Evolutionary conservation across 2,113 vertebrate species (phyloP).

Genomic region (Argyrosomus japonicus): DNA sequence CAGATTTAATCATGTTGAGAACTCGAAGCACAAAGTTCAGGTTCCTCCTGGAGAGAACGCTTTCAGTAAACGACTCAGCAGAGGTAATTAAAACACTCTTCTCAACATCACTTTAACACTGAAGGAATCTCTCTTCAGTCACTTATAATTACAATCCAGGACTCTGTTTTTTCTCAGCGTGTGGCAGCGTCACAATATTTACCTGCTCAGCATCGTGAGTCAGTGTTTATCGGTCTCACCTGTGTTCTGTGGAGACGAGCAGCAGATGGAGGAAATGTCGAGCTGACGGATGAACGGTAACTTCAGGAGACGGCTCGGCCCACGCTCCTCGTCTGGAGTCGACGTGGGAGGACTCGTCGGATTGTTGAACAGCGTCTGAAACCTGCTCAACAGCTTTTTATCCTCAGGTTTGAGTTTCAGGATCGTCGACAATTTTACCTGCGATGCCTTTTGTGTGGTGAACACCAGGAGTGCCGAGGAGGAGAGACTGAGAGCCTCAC

Average conservation of each 20-base stretch:
- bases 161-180: background rate
- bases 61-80: slow-evolving; percentile 30
- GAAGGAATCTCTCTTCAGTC: slow-evolving; percentile 15
- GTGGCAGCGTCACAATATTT: background rate
- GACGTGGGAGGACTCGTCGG: background rate
- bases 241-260: too few relatives aligned
- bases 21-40: background rate
- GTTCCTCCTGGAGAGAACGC: background rate
- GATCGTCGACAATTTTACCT: too few relatives aligned
- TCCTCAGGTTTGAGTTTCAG: too few relatives aligned
- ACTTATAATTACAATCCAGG: slow-evolving; percentile 16
- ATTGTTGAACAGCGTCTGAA: too few relatives aligned
- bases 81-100: slow-evolving; percentile 51
- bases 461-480: too few relatives aligned
- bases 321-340: background rate
- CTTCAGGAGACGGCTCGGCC: background rate
- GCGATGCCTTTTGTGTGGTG: too few relatives aligned
- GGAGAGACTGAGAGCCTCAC: too few relatives aligned
- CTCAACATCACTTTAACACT: slow-evolving; percentile 23
- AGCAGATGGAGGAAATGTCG: too few relatives aligned
- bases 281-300: background rate
- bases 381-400: too few relatives aligned
- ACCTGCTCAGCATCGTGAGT: background rate
- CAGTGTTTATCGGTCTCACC: background rate
- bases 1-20: background rate